These are phyloP conservation scores for Polypedilum vanderplanki DNA, from an alignment of 1,140 invertebrate species.

Conservation along the genomic window DNA sequence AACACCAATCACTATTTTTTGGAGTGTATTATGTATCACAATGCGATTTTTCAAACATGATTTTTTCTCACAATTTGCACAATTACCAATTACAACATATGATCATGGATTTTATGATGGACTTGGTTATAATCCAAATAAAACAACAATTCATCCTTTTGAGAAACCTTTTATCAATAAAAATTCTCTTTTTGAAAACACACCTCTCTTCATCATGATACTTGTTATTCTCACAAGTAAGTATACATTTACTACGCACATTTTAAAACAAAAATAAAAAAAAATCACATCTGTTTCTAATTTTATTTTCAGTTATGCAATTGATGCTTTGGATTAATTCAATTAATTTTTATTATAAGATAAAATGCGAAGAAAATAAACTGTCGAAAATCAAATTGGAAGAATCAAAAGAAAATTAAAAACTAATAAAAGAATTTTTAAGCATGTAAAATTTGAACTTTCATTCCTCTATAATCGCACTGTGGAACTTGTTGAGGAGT, in stretches of 20 bases:
- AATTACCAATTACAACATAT: not conserved
- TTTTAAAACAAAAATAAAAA: not conserved
- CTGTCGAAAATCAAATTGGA: not conserved
- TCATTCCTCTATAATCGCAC: slow-evolving; percentile 53
- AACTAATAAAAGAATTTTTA: not conserved
- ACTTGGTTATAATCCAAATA: not conserved
- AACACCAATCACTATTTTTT: not conserved
- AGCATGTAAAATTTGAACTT: not conserved
- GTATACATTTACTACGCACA: not conserved
- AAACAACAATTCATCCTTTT: not conserved
- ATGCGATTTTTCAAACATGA: not conserved
- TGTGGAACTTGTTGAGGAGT: slow-evolving; percentile 62
- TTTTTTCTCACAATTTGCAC: not conserved
- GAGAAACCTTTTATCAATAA: not conserved
- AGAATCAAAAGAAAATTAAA: not conserved
- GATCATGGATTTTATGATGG: slow-evolving; percentile 4
- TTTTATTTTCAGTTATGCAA: not conserved
- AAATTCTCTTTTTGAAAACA: not conserved
- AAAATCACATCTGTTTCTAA: not conserved
- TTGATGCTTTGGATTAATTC: not conserved
- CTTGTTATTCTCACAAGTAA: not conserved
- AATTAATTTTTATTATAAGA: slow-evolving; percentile 9
- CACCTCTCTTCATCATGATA: not conserved
- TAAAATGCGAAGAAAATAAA: not conserved
- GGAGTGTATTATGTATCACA: not conserved